Conservation (phyloP, 1,140 invertebrate genomes). For the Streblospio benedicti region DNA sequence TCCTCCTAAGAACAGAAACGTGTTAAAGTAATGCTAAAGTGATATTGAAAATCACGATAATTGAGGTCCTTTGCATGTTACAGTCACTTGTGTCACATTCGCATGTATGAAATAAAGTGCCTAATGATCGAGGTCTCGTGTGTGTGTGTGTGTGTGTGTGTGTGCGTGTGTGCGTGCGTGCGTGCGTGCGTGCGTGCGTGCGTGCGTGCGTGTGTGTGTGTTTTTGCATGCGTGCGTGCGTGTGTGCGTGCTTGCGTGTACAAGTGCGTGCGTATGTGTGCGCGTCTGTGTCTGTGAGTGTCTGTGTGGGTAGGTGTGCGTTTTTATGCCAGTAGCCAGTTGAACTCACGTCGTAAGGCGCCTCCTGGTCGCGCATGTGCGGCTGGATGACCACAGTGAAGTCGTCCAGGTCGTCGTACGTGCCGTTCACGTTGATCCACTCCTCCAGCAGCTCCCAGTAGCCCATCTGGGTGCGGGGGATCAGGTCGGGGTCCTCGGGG, state of each 20-base stretch:
- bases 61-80: no score
- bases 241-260: no score
- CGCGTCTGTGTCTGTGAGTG: not conserved
- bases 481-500: conserved; percentile 20
- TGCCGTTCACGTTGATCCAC: conserved; percentile 35
- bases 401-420: conserved; percentile 56
- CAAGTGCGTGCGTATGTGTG: no score
- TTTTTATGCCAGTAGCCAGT: not conserved
- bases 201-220: no score
- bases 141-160: no score
- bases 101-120: not conserved
- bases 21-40: no score
- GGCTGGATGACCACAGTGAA: conserved; percentile 59
- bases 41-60: no score
- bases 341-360: conserved; percentile 20
- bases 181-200: no score
- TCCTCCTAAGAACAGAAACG: not conserved
- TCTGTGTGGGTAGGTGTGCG: not conserved
- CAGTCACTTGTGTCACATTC: not conserved
- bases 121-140: not conserved
- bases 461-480: not conserved
- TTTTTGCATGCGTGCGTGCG: no score
- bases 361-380: conserved; percentile 30
- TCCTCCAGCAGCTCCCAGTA: conserved; percentile 25
- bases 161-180: no score